Conservation (phyloP, 2,888 invertebrate species). For the Charanyca ferruginea region DNA sequence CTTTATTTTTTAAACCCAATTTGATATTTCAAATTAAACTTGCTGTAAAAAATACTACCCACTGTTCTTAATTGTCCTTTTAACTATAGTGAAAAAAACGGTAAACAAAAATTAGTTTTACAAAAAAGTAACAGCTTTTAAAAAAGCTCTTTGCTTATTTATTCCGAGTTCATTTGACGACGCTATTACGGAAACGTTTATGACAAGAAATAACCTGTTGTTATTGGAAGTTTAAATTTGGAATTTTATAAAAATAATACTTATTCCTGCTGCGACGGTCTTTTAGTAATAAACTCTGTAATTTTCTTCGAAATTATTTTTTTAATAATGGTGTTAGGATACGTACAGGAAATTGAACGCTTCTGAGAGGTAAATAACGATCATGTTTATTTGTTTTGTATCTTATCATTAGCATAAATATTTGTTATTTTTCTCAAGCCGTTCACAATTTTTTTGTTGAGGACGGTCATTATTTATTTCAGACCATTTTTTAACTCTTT, state of each 20-base stretch:
- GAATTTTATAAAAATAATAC: conserved; percentile 44
- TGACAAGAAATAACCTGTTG: conserved; percentile 43
- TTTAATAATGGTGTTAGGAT: conserved; percentile 40
- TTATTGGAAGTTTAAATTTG: conserved; percentile 55
- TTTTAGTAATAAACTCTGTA: conserved; percentile 30
- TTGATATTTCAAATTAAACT: too few relatives aligned
- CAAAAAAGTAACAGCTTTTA: conserved; percentile 28
- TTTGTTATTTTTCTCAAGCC: conserved; percentile 17
- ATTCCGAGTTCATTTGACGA: conserved; percentile 26
- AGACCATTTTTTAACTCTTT: too few relatives aligned
- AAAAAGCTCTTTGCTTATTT: conserved; percentile 41
- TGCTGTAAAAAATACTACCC: background rate
- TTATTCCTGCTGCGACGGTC: conserved; percentile 28
- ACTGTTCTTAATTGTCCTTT: conserved; percentile 13
- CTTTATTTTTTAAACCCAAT: too few relatives aligned
- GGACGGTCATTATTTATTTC: background rate
- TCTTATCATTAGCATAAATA: conserved; percentile 30
- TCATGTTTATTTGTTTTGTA: conserved; percentile 38
- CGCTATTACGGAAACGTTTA: conserved; percentile 50
- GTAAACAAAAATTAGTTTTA: conserved; percentile 27
- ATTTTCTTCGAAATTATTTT: conserved; percentile 45
- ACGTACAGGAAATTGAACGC: conserved; percentile 36
- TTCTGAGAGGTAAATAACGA: conserved; percentile 18
- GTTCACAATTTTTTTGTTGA: conserved; percentile 14
- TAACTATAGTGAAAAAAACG: conserved; percentile 23